These are phyloP conservation scores for Colostygia pectinataria DNA, from an alignment of 2,888 invertebrate genomes.

Conservation along the genomic window DNA sequence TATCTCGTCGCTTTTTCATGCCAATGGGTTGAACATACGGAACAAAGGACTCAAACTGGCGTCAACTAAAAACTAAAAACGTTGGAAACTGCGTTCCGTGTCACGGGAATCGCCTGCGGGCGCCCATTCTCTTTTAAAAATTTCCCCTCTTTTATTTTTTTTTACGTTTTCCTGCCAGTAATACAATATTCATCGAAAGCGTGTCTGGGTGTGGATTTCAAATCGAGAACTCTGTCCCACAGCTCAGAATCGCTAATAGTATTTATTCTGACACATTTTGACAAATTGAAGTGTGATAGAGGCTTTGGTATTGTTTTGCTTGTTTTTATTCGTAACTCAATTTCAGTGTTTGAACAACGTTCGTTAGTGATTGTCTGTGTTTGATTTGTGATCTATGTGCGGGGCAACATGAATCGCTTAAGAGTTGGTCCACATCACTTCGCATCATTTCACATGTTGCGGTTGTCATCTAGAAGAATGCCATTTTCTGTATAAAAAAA, in stretches of 20 bases:
- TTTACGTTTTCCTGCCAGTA: conserved; percentile 48
- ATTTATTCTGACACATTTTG: conserved; percentile 64
- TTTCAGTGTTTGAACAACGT: conserved; percentile 68
- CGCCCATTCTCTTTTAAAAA: conserved; percentile 35
- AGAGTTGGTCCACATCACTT: not conserved
- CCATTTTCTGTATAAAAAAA: no score
- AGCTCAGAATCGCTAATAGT: conserved; percentile 50
- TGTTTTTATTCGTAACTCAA: conserved; percentile 70
- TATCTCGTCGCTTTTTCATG: conserved; percentile 54
- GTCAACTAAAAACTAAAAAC: conserved; percentile 51
- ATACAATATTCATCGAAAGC: conserved; percentile 62
- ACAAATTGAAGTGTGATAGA: conserved; percentile 71
- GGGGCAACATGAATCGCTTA: conserved; percentile 59
- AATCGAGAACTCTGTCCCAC: conserved; percentile 38
- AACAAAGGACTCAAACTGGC: conserved; percentile 52
- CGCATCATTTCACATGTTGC: not conserved
- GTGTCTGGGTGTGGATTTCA: conserved; percentile 50
- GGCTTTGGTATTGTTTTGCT: conserved; percentile 58
- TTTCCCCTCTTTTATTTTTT: conserved; percentile 47
- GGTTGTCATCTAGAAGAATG: not conserved
- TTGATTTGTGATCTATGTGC: conserved; percentile 70
- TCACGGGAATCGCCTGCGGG: conserved; percentile 39
- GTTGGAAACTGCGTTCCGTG: conserved; percentile 46
- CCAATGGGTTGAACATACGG: conserved; percentile 48
- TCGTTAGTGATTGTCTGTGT: conserved; percentile 74